phyloP scores from a whole-genome alignment of 2,113 vertebrate species.

The Pristiophorus japonicus region DNA sequence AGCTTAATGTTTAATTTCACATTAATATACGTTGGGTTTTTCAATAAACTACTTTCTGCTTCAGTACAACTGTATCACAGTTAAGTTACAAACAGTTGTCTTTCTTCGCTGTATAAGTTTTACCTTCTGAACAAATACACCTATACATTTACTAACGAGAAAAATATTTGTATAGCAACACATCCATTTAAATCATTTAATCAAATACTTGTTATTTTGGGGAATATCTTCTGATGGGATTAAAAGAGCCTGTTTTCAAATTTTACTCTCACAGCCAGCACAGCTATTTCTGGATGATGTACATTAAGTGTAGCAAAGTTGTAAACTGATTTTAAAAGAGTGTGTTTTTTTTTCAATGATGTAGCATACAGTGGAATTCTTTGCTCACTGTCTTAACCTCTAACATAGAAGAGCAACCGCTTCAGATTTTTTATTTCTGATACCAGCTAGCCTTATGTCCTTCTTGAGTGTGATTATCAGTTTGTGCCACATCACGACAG shows the following conservation, averaged over 20 bases:
- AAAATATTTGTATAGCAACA: neutral
- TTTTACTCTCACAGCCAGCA: neutral
- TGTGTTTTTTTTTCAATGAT: neutral
- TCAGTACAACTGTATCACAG: neutral
- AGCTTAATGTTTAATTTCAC: neutral
- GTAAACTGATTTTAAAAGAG: neutral
- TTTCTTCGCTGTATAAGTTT: neutral
- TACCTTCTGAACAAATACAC: neutral
- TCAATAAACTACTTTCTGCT: neutral
- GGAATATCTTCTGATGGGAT: neutral
- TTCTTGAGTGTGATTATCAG: neutral
- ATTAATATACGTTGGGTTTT: neutral
- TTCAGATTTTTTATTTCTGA: neutral
- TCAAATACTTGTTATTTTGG: neutral
- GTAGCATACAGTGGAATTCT: neutral
- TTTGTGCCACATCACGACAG: neutral
- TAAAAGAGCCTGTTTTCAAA: neutral
- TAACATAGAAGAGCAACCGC: neutral
- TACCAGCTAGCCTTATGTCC: neutral
- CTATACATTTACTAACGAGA: neutral
- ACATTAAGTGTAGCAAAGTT: neutral
- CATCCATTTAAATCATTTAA: neutral
- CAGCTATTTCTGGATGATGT: neutral
- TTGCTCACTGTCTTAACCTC: neutral
- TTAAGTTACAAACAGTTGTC: neutral